Evolutionary conservation across 2,113 vertebrate genomes (phyloP).

Genomic region (Orientallactaga bullata): DNA sequence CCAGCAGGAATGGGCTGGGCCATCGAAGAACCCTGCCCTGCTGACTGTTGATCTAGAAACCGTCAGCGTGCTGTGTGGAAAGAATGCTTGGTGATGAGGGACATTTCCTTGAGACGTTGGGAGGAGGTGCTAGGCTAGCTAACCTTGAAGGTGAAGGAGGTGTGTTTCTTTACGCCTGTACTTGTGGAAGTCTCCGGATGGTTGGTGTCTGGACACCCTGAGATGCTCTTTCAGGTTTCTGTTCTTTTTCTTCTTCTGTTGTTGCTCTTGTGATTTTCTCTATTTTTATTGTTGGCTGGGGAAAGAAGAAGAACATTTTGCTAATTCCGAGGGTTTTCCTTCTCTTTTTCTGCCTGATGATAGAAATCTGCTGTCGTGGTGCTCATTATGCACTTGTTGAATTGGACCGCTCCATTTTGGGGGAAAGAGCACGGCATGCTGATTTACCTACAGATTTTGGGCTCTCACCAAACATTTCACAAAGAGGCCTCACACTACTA

Average conservation of each 20-base stretch:
- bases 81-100: background rate
- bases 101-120: background rate
- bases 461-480: conserved; percentile 45
- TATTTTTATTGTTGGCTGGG: background rate
- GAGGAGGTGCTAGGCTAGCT: background rate
- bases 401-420: background rate
- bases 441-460: conserved; percentile 57
- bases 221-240: background rate
- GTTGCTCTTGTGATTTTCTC: background rate
- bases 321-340: background rate
- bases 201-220: background rate
- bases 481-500: conserved; percentile 22
- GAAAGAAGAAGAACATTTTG: conserved; percentile 15
- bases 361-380: conserved; percentile 8
- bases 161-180: background rate
- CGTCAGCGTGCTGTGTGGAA: background rate
- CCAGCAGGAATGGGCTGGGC: background rate
- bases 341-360: background rate
- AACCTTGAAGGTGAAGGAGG: background rate
- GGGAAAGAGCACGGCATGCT: conserved; percentile 11
- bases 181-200: background rate
- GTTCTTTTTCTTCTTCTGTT: no score
- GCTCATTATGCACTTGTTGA: conserved; percentile 24
- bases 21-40: background rate
- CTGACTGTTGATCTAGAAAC: background rate